phyloP scores from a whole-genome alignment of 1,140 invertebrate genomes.

The Bombyx mandarina region DNA sequence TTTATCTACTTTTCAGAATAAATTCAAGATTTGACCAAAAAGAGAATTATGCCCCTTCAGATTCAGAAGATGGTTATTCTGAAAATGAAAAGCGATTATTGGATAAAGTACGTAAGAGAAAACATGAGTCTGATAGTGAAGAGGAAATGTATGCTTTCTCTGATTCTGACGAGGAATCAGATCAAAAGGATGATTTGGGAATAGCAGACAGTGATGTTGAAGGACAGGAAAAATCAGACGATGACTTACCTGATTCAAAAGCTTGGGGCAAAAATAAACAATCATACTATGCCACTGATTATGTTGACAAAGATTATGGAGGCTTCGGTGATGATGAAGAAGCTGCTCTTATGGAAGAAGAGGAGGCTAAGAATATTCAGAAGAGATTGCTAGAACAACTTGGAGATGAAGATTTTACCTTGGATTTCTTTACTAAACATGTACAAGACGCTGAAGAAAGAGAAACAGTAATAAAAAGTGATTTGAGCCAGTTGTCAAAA shows the following conservation, averaged over 20 bases:
- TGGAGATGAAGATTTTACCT: constrained; percentile 84
- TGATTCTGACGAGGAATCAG: constrained; percentile 69
- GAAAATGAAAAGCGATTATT: constrained; percentile 76
- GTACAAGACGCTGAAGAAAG: constrained; percentile 45
- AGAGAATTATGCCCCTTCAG: constrained; percentile 74
- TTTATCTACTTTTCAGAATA: constrained; percentile 41
- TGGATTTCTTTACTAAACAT: constrained; percentile 75
- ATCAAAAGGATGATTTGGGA: constrained; percentile 58
- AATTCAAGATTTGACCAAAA: constrained; percentile 55
- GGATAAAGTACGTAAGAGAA: constrained; percentile 73
- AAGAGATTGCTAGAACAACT: constrained; percentile 82
- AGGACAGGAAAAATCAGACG: constrained; percentile 76
- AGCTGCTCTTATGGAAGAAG: constrained; percentile 85
- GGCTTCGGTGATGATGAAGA: constrained; percentile 80
- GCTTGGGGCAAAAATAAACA: constrained; percentile 89
- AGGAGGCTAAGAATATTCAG: constrained; percentile 88
- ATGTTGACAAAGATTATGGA: constrained; percentile 88
- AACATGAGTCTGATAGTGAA: constrained; percentile 72
- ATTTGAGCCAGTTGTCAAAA: constrained; percentile 81
- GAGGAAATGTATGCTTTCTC: constrained; percentile 77
- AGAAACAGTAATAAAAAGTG: constrained; percentile 76
- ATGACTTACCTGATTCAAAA: constrained; percentile 81
- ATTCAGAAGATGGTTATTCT: constrained; percentile 81
- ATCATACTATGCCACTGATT: constrained; percentile 88
- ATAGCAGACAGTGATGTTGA: constrained; percentile 81